Percentiles rank a stretch among this genome's conserved stretches.
Evolutionary conservation across 2,888 invertebrate genomes (phyloP).

Genomic region (Iphiclides podalirius): DNA sequence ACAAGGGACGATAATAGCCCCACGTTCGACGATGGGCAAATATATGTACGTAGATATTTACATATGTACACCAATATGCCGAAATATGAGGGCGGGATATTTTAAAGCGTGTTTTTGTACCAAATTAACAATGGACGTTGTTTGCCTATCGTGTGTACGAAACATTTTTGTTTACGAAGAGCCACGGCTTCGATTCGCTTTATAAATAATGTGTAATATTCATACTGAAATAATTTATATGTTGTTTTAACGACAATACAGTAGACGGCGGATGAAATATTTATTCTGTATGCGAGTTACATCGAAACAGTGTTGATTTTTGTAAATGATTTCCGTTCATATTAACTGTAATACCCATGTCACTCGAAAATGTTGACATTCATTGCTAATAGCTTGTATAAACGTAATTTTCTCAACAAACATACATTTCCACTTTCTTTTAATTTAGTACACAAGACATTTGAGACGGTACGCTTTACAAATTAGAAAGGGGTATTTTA

Average conservation of each 20-base stretch:
- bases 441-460: no score
- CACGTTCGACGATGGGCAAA: conserved; percentile 37
- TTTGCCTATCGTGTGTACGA: conserved; percentile 37
- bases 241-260: not conserved
- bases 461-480: no score
- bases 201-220: conserved; percentile 9
- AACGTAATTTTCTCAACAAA: not conserved
- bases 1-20: conserved; percentile 65
- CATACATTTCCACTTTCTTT: not conserved
- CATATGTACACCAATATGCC: conserved; percentile 46
- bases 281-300: not conserved
- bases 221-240: conserved; percentile 3
- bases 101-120: conserved; percentile 49
- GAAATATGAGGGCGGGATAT: conserved; percentile 34
- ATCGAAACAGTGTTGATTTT: not conserved
- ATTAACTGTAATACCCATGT: no score
- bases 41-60: conserved; percentile 36
- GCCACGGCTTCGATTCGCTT: conserved; percentile 13
- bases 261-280: not conserved
- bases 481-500: no score
- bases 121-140: conserved; percentile 45
- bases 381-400: not conserved
- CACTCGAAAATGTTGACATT: not conserved
- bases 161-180: conserved; percentile 26
- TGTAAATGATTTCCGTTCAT: not conserved